Base-by-base conservation (phyloP, 2,797 vertebrate species). In the Apodemus agrarius region DNA sequence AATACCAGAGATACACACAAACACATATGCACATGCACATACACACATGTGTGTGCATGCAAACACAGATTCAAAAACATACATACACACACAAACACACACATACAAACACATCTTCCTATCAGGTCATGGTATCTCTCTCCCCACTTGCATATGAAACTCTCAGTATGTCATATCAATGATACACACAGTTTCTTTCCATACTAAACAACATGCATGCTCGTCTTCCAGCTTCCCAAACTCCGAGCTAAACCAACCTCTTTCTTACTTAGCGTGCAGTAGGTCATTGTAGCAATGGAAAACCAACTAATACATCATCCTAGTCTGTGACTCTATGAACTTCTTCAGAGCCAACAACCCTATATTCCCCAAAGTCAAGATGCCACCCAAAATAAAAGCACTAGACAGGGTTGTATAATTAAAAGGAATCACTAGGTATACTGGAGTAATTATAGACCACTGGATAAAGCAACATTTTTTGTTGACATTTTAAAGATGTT, bases 401-500 rank as follows among this genome's bases (percentile, higher is more conserved):
- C 17, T 34, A 92, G 17, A 61, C 5, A 49, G 4, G 85, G 16
- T 79, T 79, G 78, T 90, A 94, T 52, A 89, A 89, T 43, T 43
- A 81, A 24, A 79, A 86, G 31, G 46, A 97, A 96, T 80, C 7
- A 54, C 21, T 31, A 67, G 19, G 17, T 65, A 87, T 19, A 79
- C 52, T 87, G 61, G 13, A 91, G 91, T 89, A 96, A 92, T 82
- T 90, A 78, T 0, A 85, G 29, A n/a, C 29, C 89, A 21, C 34
- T 34, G 46, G 16, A 94, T 75, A 61, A 93, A 96, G 76, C 52
- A 96, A 85, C 40, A 63, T 52, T 52, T 65, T 8, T 67, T 79
- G 59, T 37, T 95, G 87, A 80, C 49, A 94, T 52, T 91, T 89
- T 76, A n/a, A 75, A 96, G 52, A 54, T 83, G 37, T 65, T 94